phyloP scores from a whole-genome alignment of 2,113 vertebrate genomes.

The Gavialis gangeticus region DNA sequence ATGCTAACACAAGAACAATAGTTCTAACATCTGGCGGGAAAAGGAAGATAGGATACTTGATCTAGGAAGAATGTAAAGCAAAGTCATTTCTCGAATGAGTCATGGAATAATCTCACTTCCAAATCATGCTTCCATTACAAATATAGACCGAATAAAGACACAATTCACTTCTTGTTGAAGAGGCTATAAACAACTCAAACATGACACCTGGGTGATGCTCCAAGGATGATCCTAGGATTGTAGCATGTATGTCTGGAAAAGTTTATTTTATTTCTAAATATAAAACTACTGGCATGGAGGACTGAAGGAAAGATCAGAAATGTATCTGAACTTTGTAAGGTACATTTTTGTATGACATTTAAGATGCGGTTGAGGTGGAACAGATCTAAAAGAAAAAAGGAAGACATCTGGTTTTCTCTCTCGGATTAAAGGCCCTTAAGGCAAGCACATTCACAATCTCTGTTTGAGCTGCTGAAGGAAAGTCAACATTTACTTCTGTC shows the following conservation, averaged over 20 bases:
- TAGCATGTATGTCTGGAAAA: neutral
- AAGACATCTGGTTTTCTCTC: conserved; percentile 42
- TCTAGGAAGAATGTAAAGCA: neutral
- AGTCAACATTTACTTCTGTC: neutral
- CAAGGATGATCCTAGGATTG: neutral
- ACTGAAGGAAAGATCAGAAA: neutral
- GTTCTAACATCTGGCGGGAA: neutral
- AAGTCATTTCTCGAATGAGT: neutral
- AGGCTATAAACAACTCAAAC: neutral
- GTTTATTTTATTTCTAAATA: neutral
- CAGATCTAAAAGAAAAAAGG: conserved; percentile 37
- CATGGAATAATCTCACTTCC: neutral
- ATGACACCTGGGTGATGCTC: neutral
- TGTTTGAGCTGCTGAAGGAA: conserved; percentile 30
- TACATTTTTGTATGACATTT: conserved; percentile 9
- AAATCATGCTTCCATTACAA: neutral
- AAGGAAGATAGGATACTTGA: neutral
- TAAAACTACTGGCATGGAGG: neutral
- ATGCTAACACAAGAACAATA: neutral
- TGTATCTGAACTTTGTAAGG: neutral
- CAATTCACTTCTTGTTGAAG: neutral
- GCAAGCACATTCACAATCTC: neutral
- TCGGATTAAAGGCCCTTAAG: conserved; percentile 36
- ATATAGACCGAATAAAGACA: neutral
- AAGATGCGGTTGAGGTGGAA: conserved; percentile 30